These are phyloP conservation scores for Lutjanus argentimaculatus DNA, from an alignment of 2,797 vertebrate species.

Conservation along the genomic window DNA sequence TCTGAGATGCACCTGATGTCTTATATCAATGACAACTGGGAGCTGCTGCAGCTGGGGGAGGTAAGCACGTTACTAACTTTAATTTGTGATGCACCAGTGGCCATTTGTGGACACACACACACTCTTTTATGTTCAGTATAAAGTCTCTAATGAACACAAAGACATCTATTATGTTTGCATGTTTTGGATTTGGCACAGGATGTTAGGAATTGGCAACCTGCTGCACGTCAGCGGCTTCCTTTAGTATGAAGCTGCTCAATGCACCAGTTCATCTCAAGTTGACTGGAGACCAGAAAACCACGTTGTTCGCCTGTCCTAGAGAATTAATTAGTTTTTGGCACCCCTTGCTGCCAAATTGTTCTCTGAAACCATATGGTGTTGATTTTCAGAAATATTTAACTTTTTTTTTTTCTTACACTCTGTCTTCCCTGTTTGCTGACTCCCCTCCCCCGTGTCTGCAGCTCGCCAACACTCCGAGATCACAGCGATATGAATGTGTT, in stretches of 20 bases:
- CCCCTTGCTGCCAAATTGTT: background rate
- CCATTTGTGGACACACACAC: background rate
- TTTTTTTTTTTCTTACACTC: background rate
- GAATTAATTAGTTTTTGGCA: background rate
- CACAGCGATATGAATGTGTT: slow-evolving; percentile 93
- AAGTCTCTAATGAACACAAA: background rate
- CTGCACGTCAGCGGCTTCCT: background rate
- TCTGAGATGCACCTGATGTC: slow-evolving; percentile 96
- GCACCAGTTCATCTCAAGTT: background rate
- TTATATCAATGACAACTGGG: slow-evolving; percentile 98
- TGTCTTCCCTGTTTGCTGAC: slow-evolving; percentile 20
- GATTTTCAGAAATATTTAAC: slow-evolving; percentile 3
- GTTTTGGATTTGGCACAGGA: slow-evolving; percentile 6
- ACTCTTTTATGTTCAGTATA: background rate
- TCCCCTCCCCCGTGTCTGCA: slow-evolving; percentile 72
- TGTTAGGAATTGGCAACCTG: slow-evolving; percentile 10
- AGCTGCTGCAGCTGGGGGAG: slow-evolving; percentile 95
- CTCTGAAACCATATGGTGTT: slow-evolving; percentile 24
- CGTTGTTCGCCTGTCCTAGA: background rate
- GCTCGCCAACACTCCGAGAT: slow-evolving; percentile 93
- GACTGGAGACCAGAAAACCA: slow-evolving; percentile 7
- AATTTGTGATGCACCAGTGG: background rate
- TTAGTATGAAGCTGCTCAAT: background rate
- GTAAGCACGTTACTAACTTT: slow-evolving; percentile 71
- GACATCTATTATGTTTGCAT: background rate